Evolutionary conservation across 2,888 invertebrate genomes (phyloP).

Genomic region (Cremastinae sp.): DNA sequence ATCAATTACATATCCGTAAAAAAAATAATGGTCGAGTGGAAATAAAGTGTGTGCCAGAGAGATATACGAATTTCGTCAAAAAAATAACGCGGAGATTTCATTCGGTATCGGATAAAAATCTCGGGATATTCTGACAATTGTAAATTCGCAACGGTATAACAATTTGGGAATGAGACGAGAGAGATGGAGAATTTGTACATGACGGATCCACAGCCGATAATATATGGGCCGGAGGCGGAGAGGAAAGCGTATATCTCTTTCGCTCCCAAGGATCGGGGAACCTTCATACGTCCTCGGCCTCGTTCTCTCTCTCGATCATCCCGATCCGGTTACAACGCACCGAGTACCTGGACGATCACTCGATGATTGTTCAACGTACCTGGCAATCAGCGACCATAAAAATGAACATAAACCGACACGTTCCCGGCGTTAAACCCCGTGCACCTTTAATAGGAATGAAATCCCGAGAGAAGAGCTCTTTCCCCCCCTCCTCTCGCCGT

Average conservation of each 20-base stretch:
- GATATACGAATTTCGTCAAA: no score
- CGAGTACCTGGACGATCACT: slow-evolving; percentile 64
- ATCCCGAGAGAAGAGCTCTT: slow-evolving; percentile 70
- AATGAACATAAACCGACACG: slow-evolving; percentile 74
- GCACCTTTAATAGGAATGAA: slow-evolving; percentile 75
- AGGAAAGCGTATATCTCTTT: slow-evolving; percentile 19
- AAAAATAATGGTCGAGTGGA: no score
- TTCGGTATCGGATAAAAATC: no score
- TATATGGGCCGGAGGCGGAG: slow-evolving; percentile 36
- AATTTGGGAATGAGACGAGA: not conserved
- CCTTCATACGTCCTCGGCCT: slow-evolving; percentile 41
- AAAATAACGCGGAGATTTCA: no score
- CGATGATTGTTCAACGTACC: slow-evolving; percentile 74
- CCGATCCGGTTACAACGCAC: slow-evolving; percentile 48
- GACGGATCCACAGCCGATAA: slow-evolving; percentile 8
- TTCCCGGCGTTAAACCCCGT: slow-evolving; percentile 55
- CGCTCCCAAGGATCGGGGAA: slow-evolving; percentile 19
- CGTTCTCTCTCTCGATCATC: slow-evolving; percentile 30
- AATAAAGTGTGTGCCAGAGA: no score
- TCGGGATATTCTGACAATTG: slow-evolving; percentile 11
- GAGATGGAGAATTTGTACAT: slow-evolving; percentile 3
- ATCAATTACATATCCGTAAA: no score
- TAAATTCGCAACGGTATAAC: slow-evolving; percentile 20
- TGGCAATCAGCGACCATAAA: slow-evolving; percentile 75
- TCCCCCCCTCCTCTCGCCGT: slow-evolving; percentile 16